Percentiles rank a stretch among this genome's conserved stretches.
phyloP scores from a whole-genome alignment of 2,888 invertebrate species.

The Ennomos quercinarius region DNA sequence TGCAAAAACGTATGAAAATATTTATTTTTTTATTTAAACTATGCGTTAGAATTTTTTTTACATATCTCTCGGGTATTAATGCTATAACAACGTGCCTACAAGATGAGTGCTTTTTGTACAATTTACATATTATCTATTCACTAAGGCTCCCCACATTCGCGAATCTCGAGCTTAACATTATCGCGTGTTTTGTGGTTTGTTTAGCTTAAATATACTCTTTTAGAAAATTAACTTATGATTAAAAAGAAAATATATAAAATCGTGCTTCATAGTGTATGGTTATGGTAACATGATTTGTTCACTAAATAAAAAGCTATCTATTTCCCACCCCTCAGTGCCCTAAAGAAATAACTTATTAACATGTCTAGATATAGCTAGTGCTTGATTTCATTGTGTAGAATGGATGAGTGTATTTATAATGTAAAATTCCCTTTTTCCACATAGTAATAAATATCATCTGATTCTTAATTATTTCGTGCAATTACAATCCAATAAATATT shows the following conservation, averaged over 20 bases:
- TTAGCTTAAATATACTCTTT: slow-evolving; percentile 44
- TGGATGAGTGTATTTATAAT: too few relatives aligned
- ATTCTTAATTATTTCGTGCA: neutral
- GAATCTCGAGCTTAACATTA: slow-evolving; percentile 15
- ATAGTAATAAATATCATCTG: neutral
- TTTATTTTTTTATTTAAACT: slow-evolving; percentile 69
- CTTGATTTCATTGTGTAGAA: too few relatives aligned
- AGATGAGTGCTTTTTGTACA: slow-evolving; percentile 78
- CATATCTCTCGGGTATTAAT: slow-evolving; percentile 77
- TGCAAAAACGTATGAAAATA: slow-evolving; percentile 86
- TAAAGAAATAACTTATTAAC: slow-evolving; percentile 7
- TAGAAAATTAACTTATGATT: slow-evolving; percentile 71
- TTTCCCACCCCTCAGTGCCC: slow-evolving; percentile 35
- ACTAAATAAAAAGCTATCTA: slow-evolving; percentile 67
- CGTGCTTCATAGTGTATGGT: slow-evolving; percentile 80
- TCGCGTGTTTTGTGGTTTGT: slow-evolving; percentile 40
- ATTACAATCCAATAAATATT: slow-evolving; percentile 23
- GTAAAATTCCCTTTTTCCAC: neutral
- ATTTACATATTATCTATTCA: slow-evolving; percentile 69
- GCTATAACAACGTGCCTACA: slow-evolving; percentile 81
- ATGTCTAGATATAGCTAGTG: neutral
- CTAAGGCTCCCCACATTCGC: slow-evolving; percentile 56
- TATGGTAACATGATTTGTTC: slow-evolving; percentile 82
- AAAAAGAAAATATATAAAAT: slow-evolving; percentile 65
- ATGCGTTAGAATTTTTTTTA: slow-evolving; percentile 70